Base-by-base conservation (phyloP, 1,140 invertebrate genomes). In the Ooceraea biroi region DNA sequence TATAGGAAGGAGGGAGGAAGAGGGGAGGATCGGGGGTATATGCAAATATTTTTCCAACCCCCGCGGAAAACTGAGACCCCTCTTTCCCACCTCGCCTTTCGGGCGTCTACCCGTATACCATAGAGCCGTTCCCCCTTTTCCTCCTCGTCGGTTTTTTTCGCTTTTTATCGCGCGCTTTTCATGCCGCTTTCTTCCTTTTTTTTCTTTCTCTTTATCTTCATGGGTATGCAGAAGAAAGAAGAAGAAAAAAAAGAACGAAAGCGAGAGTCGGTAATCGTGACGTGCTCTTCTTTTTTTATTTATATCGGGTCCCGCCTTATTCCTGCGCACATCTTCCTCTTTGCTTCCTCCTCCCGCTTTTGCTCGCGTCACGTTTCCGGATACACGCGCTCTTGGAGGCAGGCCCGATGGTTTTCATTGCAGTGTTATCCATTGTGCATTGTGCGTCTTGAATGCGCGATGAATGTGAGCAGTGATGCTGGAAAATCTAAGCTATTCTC, bases 1-100 rank as follows among this genome's bases (percentile, higher is more conserved):
- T 71, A 71, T 69, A 57, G 30, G 12, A 63, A 57, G 5, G 58
- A 19, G 58, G n/a, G 48, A 17, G n/a, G n/a, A n/a, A n/a, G n/a
- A n/a, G 27, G 44, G 58, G 41, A 14, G 25, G 19, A 22, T 19
- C 19, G 17, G 60, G 85, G 86, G 61, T 87, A 30, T 71, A 82
- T 84, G 85, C 80, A 89, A 86, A 88, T 84, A 86, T 88, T 86
- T 88, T 84, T 77, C 69, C 78, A 85, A 69, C 52, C 58, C 52
- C 78, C 63, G 52, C 50, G 68, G 82, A 88, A 88, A 88, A 88
- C 66, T 73, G 80, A 55, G 71, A 25, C 36, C 36, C 60, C 77
- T 55, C 30, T 66, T 60, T 63, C 78, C 77, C 30, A n/a, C n/a
- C 69, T 58, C 66, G 44, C 44, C n/a, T 80, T 57, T 80, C 76